Conservation (phyloP, 2,888 invertebrate species). For the Serrognathus titanus region DNA sequence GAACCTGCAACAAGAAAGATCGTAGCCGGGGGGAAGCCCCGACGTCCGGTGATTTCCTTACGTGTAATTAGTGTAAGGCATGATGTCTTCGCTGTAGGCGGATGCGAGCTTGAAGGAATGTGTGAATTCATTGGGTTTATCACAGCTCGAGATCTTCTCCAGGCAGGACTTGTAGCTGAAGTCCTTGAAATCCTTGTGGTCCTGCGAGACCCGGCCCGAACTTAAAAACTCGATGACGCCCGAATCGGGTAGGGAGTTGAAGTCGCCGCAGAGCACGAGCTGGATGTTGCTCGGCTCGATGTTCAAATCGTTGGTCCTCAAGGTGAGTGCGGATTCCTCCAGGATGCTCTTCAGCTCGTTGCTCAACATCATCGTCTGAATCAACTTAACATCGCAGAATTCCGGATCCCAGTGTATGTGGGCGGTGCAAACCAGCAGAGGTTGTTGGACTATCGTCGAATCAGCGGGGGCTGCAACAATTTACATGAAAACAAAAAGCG, state of each 20-base stretch:
- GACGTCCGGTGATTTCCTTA: conserved; percentile 51
- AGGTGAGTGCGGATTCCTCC: conserved; percentile 79
- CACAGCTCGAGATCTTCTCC: conserved; percentile 79
- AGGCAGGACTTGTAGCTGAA: conserved; percentile 88
- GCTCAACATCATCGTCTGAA: conserved; percentile 98
- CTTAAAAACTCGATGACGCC: conserved; percentile 96
- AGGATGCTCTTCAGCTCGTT: conserved; percentile 86
- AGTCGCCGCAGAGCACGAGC: conserved; percentile 92
- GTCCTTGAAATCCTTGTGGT: conserved; percentile 96
- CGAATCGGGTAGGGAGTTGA: conserved; percentile 97
- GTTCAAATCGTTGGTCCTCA: conserved; percentile 63
- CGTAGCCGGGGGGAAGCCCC: background rate
- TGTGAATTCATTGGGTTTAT: conserved; percentile 83
- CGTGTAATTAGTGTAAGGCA: conserved; percentile 99
- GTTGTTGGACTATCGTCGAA: conserved; percentile 73
- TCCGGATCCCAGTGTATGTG: conserved; percentile 99
- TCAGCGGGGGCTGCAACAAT: conserved; percentile 58
- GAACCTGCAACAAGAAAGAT: conserved; percentile 63
- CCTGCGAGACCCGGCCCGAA: conserved; percentile 82
- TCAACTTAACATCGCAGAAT: conserved; percentile 97
- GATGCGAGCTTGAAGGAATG: conserved; percentile 95
- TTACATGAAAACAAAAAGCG: background rate
- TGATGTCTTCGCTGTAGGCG: conserved; percentile 92
- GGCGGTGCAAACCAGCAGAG: conserved; percentile 93
- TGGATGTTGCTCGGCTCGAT: conserved; percentile 81